phyloP scores from a whole-genome alignment of 1,140 invertebrate species.

The Solenopsis invicta region DNA sequence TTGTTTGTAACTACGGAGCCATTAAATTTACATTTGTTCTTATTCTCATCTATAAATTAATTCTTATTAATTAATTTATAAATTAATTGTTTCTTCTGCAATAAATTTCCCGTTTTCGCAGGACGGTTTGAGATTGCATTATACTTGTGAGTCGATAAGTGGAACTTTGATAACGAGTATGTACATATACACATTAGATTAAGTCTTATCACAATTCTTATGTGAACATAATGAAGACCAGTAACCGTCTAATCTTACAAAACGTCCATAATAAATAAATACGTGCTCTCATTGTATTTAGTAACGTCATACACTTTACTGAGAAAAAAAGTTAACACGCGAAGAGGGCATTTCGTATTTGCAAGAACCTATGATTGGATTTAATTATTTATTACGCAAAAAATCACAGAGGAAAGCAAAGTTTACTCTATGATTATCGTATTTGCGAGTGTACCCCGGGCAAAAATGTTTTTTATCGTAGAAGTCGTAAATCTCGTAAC shows the following conservation, averaged over 20 bases:
- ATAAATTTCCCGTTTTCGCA: constrained; percentile 47
- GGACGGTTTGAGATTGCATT: constrained; percentile 12
- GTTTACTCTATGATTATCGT: neutral
- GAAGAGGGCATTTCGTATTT: neutral
- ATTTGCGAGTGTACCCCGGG: neutral
- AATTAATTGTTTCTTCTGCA: constrained; percentile 3
- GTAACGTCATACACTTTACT: neutral
- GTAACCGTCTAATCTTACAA: constrained; percentile 2
- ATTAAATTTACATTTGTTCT: too few species aligned
- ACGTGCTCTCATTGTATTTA: neutral
- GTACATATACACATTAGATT: constrained; percentile 50
- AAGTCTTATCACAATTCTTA: constrained; percentile 37
- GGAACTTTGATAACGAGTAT: constrained; percentile 34
- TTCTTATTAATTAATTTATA: neutral
- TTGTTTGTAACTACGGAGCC: too few species aligned
- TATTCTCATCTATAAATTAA: too few species aligned
- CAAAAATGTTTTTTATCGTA: neutral
- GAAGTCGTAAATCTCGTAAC: constrained; percentile 17
- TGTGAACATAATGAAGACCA: neutral
- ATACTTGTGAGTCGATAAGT: constrained; percentile 50
- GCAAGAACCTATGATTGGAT: neutral
- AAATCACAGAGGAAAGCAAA: neutral
- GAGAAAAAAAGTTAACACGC: neutral
- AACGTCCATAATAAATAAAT: constrained; percentile 19
- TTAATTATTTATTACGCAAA: constrained; percentile 11